Conservation (phyloP, 2,797 vertebrate genomes). For the Leuciscus waleckii region DNA sequence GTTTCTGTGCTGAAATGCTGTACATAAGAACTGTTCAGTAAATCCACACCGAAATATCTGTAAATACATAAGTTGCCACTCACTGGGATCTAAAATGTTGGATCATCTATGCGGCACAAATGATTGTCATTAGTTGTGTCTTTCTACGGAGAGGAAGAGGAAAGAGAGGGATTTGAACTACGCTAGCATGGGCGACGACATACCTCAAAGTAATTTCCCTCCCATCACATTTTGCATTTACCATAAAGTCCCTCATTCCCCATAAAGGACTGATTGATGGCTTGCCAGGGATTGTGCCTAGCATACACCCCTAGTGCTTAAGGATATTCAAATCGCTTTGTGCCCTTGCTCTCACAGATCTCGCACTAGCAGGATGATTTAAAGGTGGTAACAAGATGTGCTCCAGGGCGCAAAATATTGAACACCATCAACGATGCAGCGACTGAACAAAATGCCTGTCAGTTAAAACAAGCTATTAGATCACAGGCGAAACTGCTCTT, state of each 20-base stretch:
- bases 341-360: constrained; percentile 44
- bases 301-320: constrained; percentile 51
- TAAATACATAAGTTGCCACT: constrained; percentile 30
- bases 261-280: constrained; percentile 59
- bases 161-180: constrained; percentile 21
- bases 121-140: constrained; percentile 30
- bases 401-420: constrained; percentile 84
- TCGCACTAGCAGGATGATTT: constrained; percentile 75
- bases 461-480: constrained; percentile 56
- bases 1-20: neutral
- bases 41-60: neutral
- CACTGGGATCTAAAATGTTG: constrained; percentile 32
- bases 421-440: constrained; percentile 72
- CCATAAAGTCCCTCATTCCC: constrained; percentile 53
- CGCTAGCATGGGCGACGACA: constrained; percentile 13
- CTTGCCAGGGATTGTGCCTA: constrained; percentile 44
- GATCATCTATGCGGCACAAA: constrained; percentile 28
- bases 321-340: constrained; percentile 57
- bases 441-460: constrained; percentile 49
- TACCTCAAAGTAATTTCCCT: constrained; percentile 50
- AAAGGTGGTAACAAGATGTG: constrained; percentile 78
- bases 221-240: constrained; percentile 61
- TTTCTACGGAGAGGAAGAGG: neutral
- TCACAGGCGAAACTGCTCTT: constrained; percentile 30
- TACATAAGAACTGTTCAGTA: neutral